A percentile compares a stretch with the other conserved stretches of the same genome.
Conservation (phyloP, 2,113 vertebrate genomes). For the Microtus montanus region DNA sequence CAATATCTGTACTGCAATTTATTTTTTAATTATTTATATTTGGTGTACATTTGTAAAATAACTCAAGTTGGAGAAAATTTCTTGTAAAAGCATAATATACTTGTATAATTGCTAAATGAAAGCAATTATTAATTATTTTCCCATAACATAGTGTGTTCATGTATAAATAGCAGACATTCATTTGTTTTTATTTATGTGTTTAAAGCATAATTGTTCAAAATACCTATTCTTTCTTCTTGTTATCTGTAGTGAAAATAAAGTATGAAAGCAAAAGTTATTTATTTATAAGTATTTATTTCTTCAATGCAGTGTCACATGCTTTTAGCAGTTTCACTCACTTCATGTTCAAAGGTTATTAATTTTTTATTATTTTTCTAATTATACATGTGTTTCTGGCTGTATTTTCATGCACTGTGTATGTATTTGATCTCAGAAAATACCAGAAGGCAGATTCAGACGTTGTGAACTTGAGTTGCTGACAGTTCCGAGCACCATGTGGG, state of each 20-base stretch:
- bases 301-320: neutral
- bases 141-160: neutral
- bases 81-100: neutral
- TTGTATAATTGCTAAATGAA: neutral
- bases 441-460: neutral
- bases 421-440: neutral
- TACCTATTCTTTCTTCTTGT: neutral
- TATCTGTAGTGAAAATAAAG: neutral
- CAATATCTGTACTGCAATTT: neutral
- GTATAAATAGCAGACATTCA: neutral
- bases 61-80: neutral
- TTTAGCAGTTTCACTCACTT: neutral
- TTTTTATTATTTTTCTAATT: neutral
- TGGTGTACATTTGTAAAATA: constrained; percentile 7
- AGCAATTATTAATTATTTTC: constrained; percentile 1
- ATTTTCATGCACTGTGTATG: neutral
- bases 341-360: neutral
- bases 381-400: neutral
- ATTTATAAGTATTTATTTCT: constrained; percentile 9
- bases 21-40: neutral
- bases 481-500: neutral
- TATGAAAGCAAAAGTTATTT: neutral
- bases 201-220: neutral
- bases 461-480: neutral
- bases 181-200: neutral